Evolutionary conservation across 1,140 invertebrate species (phyloP), one percentile per base, ranked within the genome.

Genomic region (Eueides isabella): DNA sequence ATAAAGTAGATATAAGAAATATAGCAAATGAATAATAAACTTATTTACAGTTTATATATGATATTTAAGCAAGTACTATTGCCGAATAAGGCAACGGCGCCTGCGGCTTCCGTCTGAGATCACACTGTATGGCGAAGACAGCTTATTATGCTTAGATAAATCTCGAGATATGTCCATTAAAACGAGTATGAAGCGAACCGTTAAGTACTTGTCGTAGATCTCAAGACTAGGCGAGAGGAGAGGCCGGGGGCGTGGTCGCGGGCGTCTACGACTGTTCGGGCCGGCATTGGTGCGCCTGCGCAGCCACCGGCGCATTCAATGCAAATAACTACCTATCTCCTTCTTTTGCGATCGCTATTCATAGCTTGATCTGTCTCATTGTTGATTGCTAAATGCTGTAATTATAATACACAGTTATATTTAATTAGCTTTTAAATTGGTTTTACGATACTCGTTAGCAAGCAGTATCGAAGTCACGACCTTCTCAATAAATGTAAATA

Each of bases 211-310:
- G 67, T 69, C 67, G 30, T 69, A 69, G 67, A 69, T 69, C 67
- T 69, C 31, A 35, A 61, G 31, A 61, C 67, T 69, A 69, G 67
- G 61, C 48, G 55, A 67, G 75, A 44, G 78, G 69, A 71, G 74
- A 66, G 71, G 78, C 48, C 23, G 69, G 66, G 70, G 75, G 79
- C 77, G 84, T 64, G 71, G 48, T 69, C 48, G 28, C 61, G 69
- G 44, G 48, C 23, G 48, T 55, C 48, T 23, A 31, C 69, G 71
- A 72, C 76, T 79, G 80, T 19, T n/a, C 48, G 9, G 9, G 23
- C 48, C 48, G 19, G 48, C 23, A 26, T 26, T 23, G 48, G 19
- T 55, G 66, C 55, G 69, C 38, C 28, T n/a, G 62, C 69, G 69
- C 61, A 44, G 62, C 28, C 33, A 16, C 6, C 29, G 67, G 1